Evolutionary conservation across 2,797 vertebrate species (phyloP).

Genomic region (Otus scops): DNA sequence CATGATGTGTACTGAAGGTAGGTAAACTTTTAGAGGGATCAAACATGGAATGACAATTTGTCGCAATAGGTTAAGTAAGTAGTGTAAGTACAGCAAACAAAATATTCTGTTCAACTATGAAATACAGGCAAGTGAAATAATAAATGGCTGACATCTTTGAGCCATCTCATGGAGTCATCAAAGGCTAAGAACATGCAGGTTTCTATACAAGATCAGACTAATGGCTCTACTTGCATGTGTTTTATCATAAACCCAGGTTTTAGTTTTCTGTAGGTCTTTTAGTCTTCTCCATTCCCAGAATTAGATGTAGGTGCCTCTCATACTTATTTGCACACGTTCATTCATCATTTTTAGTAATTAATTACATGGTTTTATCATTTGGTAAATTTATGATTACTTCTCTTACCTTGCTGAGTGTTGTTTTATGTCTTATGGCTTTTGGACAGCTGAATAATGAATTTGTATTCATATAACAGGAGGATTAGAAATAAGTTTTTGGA

Average conservation of each 20-base stretch:
- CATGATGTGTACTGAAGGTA: background rate
- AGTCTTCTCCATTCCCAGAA: background rate
- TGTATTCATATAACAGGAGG: background rate
- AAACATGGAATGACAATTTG: background rate
- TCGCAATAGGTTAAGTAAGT: accelerated
- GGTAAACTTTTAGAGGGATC: background rate
- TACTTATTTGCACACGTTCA: background rate
- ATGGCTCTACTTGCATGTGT: background rate
- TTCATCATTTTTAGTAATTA: background rate
- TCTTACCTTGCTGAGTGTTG: background rate
- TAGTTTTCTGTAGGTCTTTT: background rate
- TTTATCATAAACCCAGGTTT: background rate
- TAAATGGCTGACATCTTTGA: background rate
- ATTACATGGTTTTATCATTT: background rate
- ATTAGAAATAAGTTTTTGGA: background rate
- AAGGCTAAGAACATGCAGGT: background rate
- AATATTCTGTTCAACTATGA: background rate
- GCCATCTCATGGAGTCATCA: background rate
- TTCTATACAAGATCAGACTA: background rate
- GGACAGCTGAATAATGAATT: background rate
- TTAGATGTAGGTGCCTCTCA: background rate
- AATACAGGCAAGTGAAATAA: background rate
- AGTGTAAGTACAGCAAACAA: background rate
- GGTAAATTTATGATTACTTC: background rate
- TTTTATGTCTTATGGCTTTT: background rate